These are phyloP conservation scores for Psophia crepitans DNA, from an alignment of 2,113 vertebrate genomes.

Conservation along the genomic window DNA sequence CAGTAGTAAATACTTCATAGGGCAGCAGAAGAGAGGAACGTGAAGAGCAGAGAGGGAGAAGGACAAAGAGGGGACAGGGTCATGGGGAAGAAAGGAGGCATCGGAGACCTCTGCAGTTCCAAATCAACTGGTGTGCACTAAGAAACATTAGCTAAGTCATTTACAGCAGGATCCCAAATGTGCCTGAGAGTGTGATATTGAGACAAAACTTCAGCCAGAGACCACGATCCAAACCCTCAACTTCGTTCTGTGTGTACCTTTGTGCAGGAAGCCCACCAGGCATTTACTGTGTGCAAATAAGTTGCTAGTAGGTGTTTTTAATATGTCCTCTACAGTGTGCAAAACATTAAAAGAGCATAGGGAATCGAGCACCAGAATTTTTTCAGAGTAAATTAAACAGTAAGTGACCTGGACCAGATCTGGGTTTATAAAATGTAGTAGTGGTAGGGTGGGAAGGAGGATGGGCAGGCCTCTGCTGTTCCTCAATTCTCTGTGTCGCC, in stretches of 20 bases:
- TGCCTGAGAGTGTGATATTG: not conserved
- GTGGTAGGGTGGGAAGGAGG: not conserved
- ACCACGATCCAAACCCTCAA: not conserved
- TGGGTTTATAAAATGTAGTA: not conserved
- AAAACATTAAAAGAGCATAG: not conserved
- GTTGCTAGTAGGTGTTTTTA: not conserved
- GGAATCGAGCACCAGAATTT: not conserved
- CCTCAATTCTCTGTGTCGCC: not conserved
- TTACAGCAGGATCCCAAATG: not conserved
- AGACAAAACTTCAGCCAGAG: not conserved
- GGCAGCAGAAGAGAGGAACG: not conserved
- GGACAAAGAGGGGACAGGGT: not conserved
- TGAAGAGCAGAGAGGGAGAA: not conserved
- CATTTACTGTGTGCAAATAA: not conserved
- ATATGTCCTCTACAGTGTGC: not conserved
- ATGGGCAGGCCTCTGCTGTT: not conserved
- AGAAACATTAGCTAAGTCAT: not conserved
- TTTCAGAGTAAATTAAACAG: not conserved
- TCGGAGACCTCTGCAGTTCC: not conserved
- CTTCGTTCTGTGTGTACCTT: not conserved
- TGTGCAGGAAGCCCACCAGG: not conserved
- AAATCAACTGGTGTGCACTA: not conserved
- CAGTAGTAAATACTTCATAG: not conserved
- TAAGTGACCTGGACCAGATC: not conserved
- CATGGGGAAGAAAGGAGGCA: not conserved